Evolutionary conservation across 2,797 vertebrate genomes (phyloP), one percentile per base, ranked within the genome.

Genomic region (Margarornis squamiger): DNA sequence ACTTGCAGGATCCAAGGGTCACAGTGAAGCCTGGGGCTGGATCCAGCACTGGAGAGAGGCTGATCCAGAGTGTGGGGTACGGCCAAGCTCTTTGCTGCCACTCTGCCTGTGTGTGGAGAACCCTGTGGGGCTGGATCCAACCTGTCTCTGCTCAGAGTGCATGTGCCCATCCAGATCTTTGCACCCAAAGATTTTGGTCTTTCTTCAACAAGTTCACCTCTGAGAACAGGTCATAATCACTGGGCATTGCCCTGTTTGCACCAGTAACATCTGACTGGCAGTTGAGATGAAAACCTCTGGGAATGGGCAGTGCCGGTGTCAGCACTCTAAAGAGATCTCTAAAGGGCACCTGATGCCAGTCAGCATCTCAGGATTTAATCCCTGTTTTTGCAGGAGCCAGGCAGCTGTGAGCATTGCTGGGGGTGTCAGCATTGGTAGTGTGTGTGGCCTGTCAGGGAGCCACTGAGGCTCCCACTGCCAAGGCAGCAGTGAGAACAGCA

Each of bases 371-470:
- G 58, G 22, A 10, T 65, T 63, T 7, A 52, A 26, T 26, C 18
- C 29, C n/a, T 48, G 22, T 3, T 62, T 89, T 52, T 85, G n/a
- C 36, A 57, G 85, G 58, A 67, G 8, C 45, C 11, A 2, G 12
- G 3, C 17, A 51, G 39, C 58, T 3, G 1, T 20, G 51, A 66
- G 66, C 49, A 12, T n/a, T 61, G 26, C 58, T 21, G 32, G 14
- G 52, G 24, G 6, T 39, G 3, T 21, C 15, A 3, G 21, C 46
- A 3, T 0, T 23, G 57, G 38, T 12, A 38, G 22, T 6, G 7
- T 1, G 4, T 14, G 9, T 43, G 61, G n/a, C 39, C n/a, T 58
- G 27, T 14, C 62, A 12, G 24, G 57, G 36, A 38, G 23, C 7
- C 22, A 4, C 3, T 43, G 68, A 73, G 48, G 68, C 43, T 84